A percentile compares a stretch with the other conserved stretches of the same genome.
Conservation (phyloP, 2,797 vertebrate species). For the Cephalopachus bancanus region DNA sequence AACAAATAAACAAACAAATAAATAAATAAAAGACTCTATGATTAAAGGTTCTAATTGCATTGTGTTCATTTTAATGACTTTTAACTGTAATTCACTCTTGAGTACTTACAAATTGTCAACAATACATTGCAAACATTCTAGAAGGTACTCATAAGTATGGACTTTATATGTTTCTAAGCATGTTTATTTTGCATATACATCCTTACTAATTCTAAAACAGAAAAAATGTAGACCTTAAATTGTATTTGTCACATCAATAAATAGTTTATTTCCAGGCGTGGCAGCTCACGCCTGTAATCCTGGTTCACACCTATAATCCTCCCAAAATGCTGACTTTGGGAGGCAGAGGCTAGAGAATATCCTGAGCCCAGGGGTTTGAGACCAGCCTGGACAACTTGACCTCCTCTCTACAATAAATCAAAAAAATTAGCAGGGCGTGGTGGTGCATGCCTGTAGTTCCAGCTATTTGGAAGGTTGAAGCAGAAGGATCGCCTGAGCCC, state of each 20-base stretch:
- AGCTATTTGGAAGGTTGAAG: no score
- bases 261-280: no score
- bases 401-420: no score
- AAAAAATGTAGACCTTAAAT: background rate
- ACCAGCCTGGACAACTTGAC: no score
- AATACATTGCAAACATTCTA: background rate
- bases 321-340: no score
- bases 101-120: slow-evolving; percentile 60
- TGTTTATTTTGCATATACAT: slow-evolving; percentile 24
- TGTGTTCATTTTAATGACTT: slow-evolving; percentile 67
- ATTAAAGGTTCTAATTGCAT: slow-evolving; percentile 56
- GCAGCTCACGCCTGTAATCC: no score
- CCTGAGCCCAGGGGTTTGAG: no score
- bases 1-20: background rate
- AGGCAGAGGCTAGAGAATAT: no score
- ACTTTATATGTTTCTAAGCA: background rate
- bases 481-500: no score
- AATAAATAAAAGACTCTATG: slow-evolving; percentile 66
- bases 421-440: no score
- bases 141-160: background rate
- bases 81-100: slow-evolving; percentile 63
- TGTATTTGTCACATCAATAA: slow-evolving; percentile 19
- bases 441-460: no score
- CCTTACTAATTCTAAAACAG: slow-evolving; percentile 14
- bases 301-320: no score